Evolutionary conservation across 2,888 invertebrate genomes (phyloP).

Genomic region (Scrobipalpa atriplicella): DNA sequence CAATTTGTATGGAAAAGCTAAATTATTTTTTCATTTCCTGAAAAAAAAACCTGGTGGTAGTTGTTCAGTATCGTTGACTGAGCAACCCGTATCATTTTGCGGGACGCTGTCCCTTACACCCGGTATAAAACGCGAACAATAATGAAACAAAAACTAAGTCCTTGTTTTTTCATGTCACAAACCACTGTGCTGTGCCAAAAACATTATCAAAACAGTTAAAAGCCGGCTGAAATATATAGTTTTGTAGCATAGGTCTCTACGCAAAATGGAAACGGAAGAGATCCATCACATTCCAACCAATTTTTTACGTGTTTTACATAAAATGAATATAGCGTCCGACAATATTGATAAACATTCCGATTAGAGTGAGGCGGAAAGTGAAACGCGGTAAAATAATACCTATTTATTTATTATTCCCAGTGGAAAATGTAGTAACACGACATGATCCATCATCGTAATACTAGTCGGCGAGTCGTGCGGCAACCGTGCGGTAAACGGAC

Average conservation of each 20-base stretch:
- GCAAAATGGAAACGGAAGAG: constrained; percentile 7
- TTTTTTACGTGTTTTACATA: constrained; percentile 15
- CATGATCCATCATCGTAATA: constrained; percentile 66
- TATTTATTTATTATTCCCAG: neutral
- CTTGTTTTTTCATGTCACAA: no score
- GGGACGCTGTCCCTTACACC: no score
- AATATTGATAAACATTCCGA: constrained; percentile 69
- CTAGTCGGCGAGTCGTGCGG: constrained; percentile 42
- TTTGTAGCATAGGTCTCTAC: no score
- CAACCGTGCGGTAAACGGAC: neutral
- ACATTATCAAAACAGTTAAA: no score
- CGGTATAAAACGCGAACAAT: no score
- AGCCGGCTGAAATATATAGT: no score
- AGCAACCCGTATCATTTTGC: no score
- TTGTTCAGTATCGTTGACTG: no score
- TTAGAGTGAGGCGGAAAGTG: constrained; percentile 48
- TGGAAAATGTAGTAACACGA: constrained; percentile 34
- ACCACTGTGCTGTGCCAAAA: neutral
- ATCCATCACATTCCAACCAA: constrained; percentile 5
- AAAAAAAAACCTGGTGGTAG: no score
- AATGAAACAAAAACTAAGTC: no score
- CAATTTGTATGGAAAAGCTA: no score
- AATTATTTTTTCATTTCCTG: no score
- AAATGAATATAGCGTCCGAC: constrained; percentile 40
- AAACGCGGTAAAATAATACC: constrained; percentile 32